Evolutionary conservation across 2,888 invertebrate genomes (phyloP).

Genomic region (Trichacis sp.): DNA sequence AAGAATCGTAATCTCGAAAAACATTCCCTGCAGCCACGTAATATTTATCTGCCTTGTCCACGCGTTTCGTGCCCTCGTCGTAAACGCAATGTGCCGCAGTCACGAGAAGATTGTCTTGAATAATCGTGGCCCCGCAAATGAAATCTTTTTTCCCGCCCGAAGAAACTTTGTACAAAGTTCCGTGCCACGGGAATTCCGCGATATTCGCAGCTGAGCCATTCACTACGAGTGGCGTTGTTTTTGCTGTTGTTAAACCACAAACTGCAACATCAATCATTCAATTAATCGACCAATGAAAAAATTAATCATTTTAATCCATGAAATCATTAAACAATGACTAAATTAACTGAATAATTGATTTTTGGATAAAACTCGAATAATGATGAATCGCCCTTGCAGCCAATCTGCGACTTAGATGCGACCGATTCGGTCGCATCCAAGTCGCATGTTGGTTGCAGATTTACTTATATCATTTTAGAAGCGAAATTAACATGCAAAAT

Average conservation of each 20-base stretch:
- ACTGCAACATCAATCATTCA: too few species aligned
- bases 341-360: too few species aligned
- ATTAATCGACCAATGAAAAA: too few species aligned
- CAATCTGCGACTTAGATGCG: too few species aligned
- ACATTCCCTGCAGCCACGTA: conserved; percentile 62
- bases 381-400: too few species aligned
- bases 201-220: conserved; percentile 53
- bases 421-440: too few species aligned
- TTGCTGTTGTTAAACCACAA: conserved; percentile 56
- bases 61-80: conserved; percentile 47
- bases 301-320: too few species aligned
- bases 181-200: conserved; percentile 67
- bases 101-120: conserved; percentile 59
- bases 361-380: too few species aligned
- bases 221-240: conserved; percentile 51
- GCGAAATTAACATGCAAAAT: too few species aligned
- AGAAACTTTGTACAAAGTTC: conserved; percentile 46
- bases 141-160: conserved; percentile 48
- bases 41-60: conserved; percentile 43
- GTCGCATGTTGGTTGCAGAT: too few species aligned
- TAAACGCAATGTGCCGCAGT: conserved; percentile 69
- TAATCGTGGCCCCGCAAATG: conserved; percentile 66
- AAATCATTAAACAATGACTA: too few species aligned
- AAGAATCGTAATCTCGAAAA: conserved; percentile 56
- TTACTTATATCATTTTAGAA: too few species aligned